Percentiles rank a stretch among this genome's conserved stretches.
Conservation (phyloP, 37 sponge, comb jelly and placozoan genomes). For the Agelas oroides region DNA sequence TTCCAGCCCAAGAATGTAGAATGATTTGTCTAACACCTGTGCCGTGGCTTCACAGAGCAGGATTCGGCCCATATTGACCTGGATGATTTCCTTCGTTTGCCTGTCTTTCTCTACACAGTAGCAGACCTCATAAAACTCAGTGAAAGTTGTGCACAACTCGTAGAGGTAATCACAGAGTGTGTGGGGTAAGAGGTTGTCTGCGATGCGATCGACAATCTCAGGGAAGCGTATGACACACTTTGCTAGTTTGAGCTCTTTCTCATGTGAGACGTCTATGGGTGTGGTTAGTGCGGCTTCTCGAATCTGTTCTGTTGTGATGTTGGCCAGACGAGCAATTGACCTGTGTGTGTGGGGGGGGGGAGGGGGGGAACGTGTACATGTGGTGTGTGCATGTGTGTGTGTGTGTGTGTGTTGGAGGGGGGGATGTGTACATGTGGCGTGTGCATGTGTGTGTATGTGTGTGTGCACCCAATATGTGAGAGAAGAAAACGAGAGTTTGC, state of each 20-base stretch:
- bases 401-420: too few species aligned
- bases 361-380: too few species aligned
- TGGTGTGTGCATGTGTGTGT: too few species aligned
- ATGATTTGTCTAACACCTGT: slow-evolving; percentile 79
- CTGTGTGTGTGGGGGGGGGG: slow-evolving; percentile 22
- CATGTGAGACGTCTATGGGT: slow-evolving; percentile 73
- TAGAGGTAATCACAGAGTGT: slow-evolving; percentile 92
- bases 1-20: slow-evolving; percentile 87
- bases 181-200: slow-evolving; percentile 85
- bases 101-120: slow-evolving; percentile 95
- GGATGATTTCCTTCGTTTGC: slow-evolving; percentile 82
- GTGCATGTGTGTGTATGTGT: too few species aligned
- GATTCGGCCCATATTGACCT: slow-evolving; percentile 88
- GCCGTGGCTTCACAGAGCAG: slow-evolving; percentile 95
- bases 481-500: too few species aligned
- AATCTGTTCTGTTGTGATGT: slow-evolving; percentile 70
- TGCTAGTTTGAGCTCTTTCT: slow-evolving; percentile 90
- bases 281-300: slow-evolving; percentile 56
- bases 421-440: too few species aligned
- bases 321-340: slow-evolving; percentile 89
- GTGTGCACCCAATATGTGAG: too few species aligned
- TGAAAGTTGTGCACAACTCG: slow-evolving; percentile 89
- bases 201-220: slow-evolving; percentile 72
- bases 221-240: slow-evolving; percentile 91
- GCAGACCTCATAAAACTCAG: slow-evolving; percentile 96